phyloP scores from a whole-genome alignment of 2,888 invertebrate species.

The Candidula unifasciata region DNA sequence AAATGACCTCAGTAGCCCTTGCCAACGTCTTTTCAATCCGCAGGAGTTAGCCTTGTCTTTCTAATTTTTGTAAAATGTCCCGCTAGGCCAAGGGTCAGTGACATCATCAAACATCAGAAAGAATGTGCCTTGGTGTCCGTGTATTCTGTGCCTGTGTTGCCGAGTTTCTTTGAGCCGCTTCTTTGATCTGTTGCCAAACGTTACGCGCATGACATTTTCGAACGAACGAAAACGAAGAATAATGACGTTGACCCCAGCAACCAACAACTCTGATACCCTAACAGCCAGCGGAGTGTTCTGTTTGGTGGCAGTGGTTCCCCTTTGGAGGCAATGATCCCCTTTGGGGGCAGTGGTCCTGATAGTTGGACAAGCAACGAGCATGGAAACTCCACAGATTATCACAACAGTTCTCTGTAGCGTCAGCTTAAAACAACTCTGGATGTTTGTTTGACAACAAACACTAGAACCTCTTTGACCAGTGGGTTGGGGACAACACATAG shows the following conservation, averaged over 20 bases:
- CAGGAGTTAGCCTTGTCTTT: background rate
- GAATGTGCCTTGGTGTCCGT: background rate
- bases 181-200: constrained; percentile 22
- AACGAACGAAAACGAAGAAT: background rate
- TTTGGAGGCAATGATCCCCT: background rate
- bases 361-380: background rate
- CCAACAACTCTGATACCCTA: background rate
- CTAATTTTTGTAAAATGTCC: constrained; percentile 1
- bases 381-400: constrained; percentile 33
- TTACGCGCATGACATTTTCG: background rate
- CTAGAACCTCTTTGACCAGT: constrained; percentile 27
- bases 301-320: background rate
- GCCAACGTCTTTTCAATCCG: background rate
- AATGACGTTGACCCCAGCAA: background rate
- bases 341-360: background rate
- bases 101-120: constrained; percentile 6
- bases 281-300: too few relatives aligned
- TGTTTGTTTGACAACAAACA: constrained; percentile 43
- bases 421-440: constrained; percentile 25
- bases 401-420: constrained; percentile 19
- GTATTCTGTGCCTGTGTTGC: background rate
- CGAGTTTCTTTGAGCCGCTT: background rate
- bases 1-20: background rate
- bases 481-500: constrained; percentile 38
- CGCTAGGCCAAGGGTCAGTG: constrained; percentile 7